Percentiles rank a stretch among this genome's conserved stretches.
Conservation (phyloP, 92 coral and sea anemone species). For the Paramuricea clavata region DNA sequence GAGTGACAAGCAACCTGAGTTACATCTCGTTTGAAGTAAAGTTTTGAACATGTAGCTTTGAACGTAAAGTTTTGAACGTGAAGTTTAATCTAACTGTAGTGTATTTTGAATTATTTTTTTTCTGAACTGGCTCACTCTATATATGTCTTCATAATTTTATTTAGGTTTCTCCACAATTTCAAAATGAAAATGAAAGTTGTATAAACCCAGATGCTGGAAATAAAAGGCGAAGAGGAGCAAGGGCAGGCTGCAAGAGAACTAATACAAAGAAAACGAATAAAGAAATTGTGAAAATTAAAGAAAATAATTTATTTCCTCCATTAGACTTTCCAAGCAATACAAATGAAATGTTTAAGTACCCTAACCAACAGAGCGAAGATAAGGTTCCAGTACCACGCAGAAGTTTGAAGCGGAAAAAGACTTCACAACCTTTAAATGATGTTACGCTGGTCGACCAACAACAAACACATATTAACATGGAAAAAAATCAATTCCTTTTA, state of each 20-base stretch:
- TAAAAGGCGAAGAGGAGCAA: constrained; percentile 36
- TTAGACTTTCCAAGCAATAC: not conserved
- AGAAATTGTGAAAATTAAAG: not conserved
- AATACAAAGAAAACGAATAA: not conserved
- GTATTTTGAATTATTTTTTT: no score
- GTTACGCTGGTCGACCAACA: not conserved
- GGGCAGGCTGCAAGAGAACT: constrained; percentile 7
- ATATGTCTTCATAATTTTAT: no score
- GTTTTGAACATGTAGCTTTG: no score
- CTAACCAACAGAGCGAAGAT: not conserved
- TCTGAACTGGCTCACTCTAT: no score
- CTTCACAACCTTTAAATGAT: not conserved
- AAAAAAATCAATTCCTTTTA: constrained; percentile 60
- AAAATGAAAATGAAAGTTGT: not conserved
- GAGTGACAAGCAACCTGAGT: no score
- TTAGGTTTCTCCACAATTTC: constrained; percentile 82
- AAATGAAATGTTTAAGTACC: not conserved
- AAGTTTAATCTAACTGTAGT: no score
- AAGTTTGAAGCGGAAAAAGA: not conserved
- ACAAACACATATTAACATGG: not conserved
- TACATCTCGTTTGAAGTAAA: no score
- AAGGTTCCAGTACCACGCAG: not conserved
- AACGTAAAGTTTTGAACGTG: no score
- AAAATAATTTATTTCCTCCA: constrained; percentile 6
- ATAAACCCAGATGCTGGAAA: constrained; percentile 15